These are phyloP conservation scores for Cataglyphis altisquamis DNA, from an alignment of 2,888 invertebrate genomes.

Conservation along the genomic window DNA sequence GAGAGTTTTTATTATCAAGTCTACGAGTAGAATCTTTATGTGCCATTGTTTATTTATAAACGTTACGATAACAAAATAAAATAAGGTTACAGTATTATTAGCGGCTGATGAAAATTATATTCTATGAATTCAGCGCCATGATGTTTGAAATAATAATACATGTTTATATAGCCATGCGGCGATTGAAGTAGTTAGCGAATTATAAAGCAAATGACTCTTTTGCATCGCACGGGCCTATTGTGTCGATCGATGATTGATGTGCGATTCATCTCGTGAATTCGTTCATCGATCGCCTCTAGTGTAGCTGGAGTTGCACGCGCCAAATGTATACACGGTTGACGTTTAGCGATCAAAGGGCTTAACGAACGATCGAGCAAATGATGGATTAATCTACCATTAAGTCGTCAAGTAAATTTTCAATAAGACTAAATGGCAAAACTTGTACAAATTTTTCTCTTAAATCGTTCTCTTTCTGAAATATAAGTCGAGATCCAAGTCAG, in stretches of 20 bases:
- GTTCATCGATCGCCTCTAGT: constrained; percentile 35
- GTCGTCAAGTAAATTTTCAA: constrained; percentile 3
- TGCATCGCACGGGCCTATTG: constrained; percentile 53
- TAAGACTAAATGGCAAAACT: neutral
- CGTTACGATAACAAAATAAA: neutral
- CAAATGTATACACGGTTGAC: constrained; percentile 39
- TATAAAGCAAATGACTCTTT: constrained; percentile 58
- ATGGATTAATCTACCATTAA: constrained; percentile 52
- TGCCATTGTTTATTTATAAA: neutral
- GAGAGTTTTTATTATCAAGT: constrained; percentile 5
- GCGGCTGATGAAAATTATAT: constrained; percentile 38
- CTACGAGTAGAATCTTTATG: neutral
- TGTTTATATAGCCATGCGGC: constrained; percentile 20
- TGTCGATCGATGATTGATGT: constrained; percentile 63
- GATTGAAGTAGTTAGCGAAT: constrained; percentile 53
- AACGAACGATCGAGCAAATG: constrained; percentile 42
- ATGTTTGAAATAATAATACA: constrained; percentile 49
- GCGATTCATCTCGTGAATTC: constrained; percentile 45
- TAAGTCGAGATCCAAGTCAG: neutral
- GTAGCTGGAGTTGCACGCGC: constrained; percentile 30
- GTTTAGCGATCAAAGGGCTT: constrained; percentile 45
- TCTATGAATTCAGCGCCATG: constrained; percentile 21
- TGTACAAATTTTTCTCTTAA: neutral
- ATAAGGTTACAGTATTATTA: constrained; percentile 28
- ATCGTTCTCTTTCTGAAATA: neutral